Conservation (phyloP, 2,888 invertebrate species). For the Aspidiotus rigidus region DNA sequence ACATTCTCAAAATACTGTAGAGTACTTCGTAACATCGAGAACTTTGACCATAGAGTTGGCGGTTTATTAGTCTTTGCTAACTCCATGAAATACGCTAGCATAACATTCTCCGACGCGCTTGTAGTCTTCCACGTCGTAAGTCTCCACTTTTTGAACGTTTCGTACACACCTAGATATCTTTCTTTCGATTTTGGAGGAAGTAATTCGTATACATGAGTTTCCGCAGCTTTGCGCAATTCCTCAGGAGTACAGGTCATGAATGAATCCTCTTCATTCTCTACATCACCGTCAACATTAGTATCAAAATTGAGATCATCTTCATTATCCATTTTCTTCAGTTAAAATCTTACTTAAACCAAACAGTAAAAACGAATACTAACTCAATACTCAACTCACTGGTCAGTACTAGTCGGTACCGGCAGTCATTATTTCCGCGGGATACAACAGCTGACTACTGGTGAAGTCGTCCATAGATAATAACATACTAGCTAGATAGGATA, state of each 20-base stretch:
- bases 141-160: constrained; percentile 1
- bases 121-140: background rate
- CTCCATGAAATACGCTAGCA: background rate
- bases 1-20: background rate
- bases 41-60: constrained; percentile 6
- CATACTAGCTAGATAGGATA: too few relatives aligned
- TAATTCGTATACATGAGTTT: background rate
- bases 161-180: background rate
- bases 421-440: background rate
- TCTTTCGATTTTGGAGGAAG: constrained; percentile 1
- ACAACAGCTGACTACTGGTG: background rate
- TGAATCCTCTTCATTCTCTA: background rate
- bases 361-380: too few relatives aligned
- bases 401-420: too few relatives aligned
- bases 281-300: background rate
- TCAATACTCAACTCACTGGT: too few relatives aligned
- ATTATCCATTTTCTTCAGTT: background rate
- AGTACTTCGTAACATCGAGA: background rate
- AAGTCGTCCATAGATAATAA: too few relatives aligned
- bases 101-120: background rate
- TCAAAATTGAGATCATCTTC: too few relatives aligned
- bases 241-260: background rate
- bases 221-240: background rate
- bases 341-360: too few relatives aligned
- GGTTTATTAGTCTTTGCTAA: constrained; percentile 3